Conservation (phyloP, 2,888 invertebrate genomes). For the Diploptera punctata region DNA sequence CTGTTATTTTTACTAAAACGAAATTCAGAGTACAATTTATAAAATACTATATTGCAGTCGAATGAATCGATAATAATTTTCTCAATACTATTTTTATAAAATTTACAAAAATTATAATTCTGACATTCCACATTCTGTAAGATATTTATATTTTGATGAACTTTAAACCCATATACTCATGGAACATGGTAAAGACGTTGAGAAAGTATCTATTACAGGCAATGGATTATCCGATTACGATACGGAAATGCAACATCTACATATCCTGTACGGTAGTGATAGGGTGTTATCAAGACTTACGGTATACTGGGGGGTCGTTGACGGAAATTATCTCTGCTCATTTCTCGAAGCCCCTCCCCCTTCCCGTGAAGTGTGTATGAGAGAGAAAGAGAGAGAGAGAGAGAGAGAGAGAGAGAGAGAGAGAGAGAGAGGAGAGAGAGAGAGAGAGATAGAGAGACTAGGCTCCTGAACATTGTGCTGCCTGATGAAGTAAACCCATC, state of each 20-base stretch:
- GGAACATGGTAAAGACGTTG: too few species aligned
- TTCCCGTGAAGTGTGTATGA: constrained; percentile 39
- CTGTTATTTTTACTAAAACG: too few species aligned
- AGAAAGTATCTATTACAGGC: too few species aligned
- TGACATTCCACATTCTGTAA: too few species aligned
- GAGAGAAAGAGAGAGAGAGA: constrained; percentile 21
- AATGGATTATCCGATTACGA: not conserved
- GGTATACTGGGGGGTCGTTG: constrained; percentile 26
- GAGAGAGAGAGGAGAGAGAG: constrained; percentile 19
- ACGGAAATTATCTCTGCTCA: constrained; percentile 36
- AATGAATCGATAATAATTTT: too few species aligned
- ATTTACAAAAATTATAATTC: too few species aligned
- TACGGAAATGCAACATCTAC: not conserved
- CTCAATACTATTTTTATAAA: too few species aligned
- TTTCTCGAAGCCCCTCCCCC: constrained; percentile 15
- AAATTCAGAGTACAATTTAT: too few species aligned
- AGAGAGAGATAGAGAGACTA: constrained; percentile 21
- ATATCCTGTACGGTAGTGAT: not conserved
- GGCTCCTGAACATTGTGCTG: constrained; percentile 42
- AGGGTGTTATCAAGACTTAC: not conserved
- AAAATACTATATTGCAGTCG: too few species aligned
- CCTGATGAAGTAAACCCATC: constrained; percentile 58
- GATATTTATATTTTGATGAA: too few species aligned
- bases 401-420: constrained; percentile 40
- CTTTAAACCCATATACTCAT: too few species aligned